Evolutionary conservation across 2,888 invertebrate species (phyloP).

Genomic region (Octodonta nipae): DNA sequence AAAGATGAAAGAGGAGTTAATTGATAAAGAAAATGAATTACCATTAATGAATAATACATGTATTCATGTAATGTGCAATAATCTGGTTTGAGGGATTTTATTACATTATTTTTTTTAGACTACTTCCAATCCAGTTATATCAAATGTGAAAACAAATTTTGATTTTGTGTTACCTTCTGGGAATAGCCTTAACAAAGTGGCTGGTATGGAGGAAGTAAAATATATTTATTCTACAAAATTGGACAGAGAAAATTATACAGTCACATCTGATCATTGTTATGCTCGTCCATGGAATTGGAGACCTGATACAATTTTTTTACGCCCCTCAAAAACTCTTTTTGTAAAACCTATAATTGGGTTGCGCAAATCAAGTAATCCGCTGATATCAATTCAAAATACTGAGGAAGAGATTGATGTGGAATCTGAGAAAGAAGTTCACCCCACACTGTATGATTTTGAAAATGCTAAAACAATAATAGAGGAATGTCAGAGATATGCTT

Average conservation of each 20-base stretch:
- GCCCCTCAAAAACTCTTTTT: constrained; percentile 44
- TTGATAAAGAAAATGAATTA: too few relatives aligned
- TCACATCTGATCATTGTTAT: constrained; percentile 58
- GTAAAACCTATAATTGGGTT: constrained; percentile 26
- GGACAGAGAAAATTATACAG: constrained; percentile 25
- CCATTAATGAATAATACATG: too few relatives aligned
- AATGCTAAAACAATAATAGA: constrained; percentile 53
- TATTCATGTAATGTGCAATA: too few relatives aligned
- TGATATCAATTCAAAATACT: constrained; percentile 19
- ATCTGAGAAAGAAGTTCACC: constrained; percentile 30
- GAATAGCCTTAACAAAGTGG: too few relatives aligned
- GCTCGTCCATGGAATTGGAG: constrained; percentile 56
- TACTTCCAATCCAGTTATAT: too few relatives aligned
- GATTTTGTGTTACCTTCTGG: too few relatives aligned
- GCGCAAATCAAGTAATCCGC: constrained; percentile 20
- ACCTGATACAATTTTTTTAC: constrained; percentile 47
- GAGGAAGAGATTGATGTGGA: constrained; percentile 38
- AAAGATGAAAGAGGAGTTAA: too few relatives aligned
- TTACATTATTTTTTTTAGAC: too few relatives aligned
- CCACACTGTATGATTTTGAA: constrained; percentile 44
- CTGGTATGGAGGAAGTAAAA: background rate
- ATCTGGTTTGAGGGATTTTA: too few relatives aligned
- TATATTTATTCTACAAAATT: background rate
- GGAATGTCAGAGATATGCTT: constrained; percentile 54
- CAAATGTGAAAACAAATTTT: too few relatives aligned